A percentile compares a stretch with the other conserved stretches of the same genome.
These are phyloP conservation scores for Syrmaticus mikado DNA, from an alignment of 2,113 vertebrate species.

Conservation along the genomic window DNA sequence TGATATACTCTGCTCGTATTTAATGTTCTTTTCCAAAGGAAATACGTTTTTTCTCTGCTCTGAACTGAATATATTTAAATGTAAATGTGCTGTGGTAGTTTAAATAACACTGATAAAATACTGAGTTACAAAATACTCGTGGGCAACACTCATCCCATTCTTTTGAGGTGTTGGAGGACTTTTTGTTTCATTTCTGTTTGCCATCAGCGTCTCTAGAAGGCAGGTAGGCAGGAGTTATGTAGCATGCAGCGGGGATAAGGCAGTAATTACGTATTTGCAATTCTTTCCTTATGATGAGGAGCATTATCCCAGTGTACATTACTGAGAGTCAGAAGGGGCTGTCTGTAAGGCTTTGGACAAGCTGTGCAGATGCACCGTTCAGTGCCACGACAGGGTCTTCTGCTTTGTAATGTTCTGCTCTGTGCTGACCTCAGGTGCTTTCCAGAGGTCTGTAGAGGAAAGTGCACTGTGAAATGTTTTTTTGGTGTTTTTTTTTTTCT, in stretches of 20 bases:
- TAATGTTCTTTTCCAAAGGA: constrained; percentile 29
- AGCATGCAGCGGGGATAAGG: neutral
- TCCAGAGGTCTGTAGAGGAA: neutral
- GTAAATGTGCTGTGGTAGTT: neutral
- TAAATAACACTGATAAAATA: neutral
- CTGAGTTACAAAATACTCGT: neutral
- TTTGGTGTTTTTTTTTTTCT: neutral
- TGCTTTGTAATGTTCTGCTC: neutral
- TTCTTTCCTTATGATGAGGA: constrained; percentile 53
- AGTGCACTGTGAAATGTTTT: neutral
- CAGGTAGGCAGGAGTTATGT: constrained; percentile 49
- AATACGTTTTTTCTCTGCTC: constrained; percentile 9
- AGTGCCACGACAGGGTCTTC: neutral
- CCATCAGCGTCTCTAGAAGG: neutral
- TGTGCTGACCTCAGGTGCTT: neutral
- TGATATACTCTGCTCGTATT: constrained; percentile 29
- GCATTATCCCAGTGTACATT: neutral
- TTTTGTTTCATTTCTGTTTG: neutral
- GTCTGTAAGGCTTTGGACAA: neutral
- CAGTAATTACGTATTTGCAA: constrained; percentile 57
- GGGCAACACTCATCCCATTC: neutral
- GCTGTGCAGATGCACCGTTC: neutral
- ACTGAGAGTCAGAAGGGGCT: neutral
- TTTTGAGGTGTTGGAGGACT: neutral
- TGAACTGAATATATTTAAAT: neutral